These are phyloP conservation scores for Arctopsyche grandis DNA, from an alignment of 1,140 invertebrate genomes.

Conservation along the genomic window DNA sequence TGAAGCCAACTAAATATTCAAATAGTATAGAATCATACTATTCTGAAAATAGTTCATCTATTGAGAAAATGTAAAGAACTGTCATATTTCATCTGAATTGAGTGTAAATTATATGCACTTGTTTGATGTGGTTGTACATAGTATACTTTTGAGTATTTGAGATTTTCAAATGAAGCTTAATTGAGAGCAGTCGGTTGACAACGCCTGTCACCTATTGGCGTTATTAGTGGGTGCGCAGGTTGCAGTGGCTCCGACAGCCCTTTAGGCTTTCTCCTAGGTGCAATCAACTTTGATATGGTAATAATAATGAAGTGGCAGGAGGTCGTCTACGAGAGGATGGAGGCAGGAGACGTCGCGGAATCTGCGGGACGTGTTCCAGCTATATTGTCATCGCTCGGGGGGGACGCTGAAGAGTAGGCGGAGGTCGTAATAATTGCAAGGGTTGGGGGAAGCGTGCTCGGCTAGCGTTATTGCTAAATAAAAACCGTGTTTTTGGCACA, in stretches of 20 bases:
- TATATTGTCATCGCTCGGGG: conserved; percentile 50
- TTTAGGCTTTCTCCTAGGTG: conserved; percentile 46
- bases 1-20: too few relatives aligned
- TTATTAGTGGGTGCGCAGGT: conserved; percentile 43
- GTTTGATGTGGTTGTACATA: too few relatives aligned
- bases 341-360: conserved; percentile 52
- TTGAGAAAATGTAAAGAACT: too few relatives aligned
- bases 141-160: too few relatives aligned
- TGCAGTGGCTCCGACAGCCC: conserved; percentile 47
- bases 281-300: conserved; percentile 55
- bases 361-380: conserved; percentile 52
- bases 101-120: too few relatives aligned
- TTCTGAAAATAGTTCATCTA: too few relatives aligned
- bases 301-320: conserved; percentile 50
- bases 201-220: conserved; percentile 36
- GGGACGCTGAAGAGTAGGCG: neutral
- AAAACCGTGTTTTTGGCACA: conserved; percentile 9
- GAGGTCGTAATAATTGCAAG: neutral
- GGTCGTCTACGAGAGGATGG: conserved; percentile 23
- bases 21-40: too few relatives aligned
- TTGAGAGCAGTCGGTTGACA: neutral
- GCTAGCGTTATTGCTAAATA: conserved; percentile 31
- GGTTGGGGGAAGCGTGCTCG: neutral
- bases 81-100: too few relatives aligned
- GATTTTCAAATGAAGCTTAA: neutral